Evolutionary conservation across 1,140 invertebrate species (phyloP).

Genomic region (Drosophila pectinifera): DNA sequence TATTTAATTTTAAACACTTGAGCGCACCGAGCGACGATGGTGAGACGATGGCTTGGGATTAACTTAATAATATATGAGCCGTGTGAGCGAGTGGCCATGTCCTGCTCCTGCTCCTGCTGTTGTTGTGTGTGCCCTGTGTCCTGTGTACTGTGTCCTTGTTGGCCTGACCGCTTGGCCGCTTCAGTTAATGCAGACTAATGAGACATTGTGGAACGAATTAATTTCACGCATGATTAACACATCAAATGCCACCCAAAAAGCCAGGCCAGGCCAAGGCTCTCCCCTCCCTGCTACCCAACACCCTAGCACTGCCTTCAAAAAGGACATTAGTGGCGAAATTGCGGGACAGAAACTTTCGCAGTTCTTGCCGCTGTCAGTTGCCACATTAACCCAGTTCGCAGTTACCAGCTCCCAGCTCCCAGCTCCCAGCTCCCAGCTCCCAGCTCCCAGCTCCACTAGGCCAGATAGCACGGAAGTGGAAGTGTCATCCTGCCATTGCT

Average conservation of each 20-base stretch:
- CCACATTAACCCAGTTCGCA: slow-evolving; percentile 69
- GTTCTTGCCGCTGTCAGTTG: slow-evolving; percentile 50
- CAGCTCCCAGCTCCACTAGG: slow-evolving; percentile 14
- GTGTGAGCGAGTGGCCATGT: slow-evolving; percentile 52
- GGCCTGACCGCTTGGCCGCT: slow-evolving; percentile 62
- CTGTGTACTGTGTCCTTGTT: slow-evolving; percentile 38
- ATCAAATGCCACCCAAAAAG: slow-evolving; percentile 67
- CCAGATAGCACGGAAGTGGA: slow-evolving; percentile 75
- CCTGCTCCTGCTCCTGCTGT: slow-evolving; percentile 8
- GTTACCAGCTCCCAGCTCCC: not conserved
- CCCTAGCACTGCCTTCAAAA: not conserved
- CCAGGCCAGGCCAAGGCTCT: not conserved
- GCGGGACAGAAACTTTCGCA: slow-evolving; percentile 31
- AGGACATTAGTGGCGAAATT: slow-evolving; percentile 50
- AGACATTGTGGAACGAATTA: slow-evolving; percentile 84
- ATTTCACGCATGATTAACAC: slow-evolving; percentile 85
- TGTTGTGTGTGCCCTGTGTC: slow-evolving; percentile 4
- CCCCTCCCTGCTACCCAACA: not conserved
- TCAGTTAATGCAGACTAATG: slow-evolving; percentile 82
- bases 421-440: slow-evolving; percentile 7
- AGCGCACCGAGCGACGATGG: slow-evolving; percentile 72
- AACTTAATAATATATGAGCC: slow-evolving; percentile 83
- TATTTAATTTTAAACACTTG: slow-evolving; percentile 84
- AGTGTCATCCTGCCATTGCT: slow-evolving; percentile 64
- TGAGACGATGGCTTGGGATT: slow-evolving; percentile 72